phyloP scores from a whole-genome alignment of 1,140 invertebrate genomes.

The Brachionus paranguensis region DNA sequence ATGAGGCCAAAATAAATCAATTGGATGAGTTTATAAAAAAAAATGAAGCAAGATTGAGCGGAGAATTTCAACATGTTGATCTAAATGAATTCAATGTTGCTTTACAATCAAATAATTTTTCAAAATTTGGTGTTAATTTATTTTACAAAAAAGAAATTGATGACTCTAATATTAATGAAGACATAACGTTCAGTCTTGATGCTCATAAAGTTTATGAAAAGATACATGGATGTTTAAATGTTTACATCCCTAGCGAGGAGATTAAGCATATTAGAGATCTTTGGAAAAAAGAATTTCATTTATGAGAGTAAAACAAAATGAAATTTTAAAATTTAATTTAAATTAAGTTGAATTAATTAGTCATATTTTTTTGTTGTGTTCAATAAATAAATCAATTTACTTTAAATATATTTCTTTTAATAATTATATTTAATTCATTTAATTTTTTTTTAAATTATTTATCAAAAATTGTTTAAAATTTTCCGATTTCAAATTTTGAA shows the following conservation, averaged over 20 bases:
- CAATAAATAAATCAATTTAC: too few species aligned
- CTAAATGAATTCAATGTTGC: not conserved
- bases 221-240: not conserved
- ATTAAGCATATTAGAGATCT: not conserved
- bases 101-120: not conserved
- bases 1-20: not conserved
- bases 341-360: not conserved
- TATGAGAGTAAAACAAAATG: not conserved
- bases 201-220: not conserved
- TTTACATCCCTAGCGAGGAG: not conserved
- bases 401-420: too few species aligned
- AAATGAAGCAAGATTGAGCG: not conserved
- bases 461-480: too few species aligned
- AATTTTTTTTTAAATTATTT: too few species aligned
- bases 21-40: not conserved
- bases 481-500: too few species aligned
- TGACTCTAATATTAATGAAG: not conserved
- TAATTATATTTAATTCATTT: too few species aligned
- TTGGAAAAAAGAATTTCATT: not conserved
- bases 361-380: not conserved
- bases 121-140: not conserved
- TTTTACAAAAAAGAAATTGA: constrained; percentile 13
- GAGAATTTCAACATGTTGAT: not conserved
- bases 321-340: not conserved
- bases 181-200: not conserved